Base-by-base conservation (phyloP, 35 echinoderm and acorn worm species). In the Apostichopus japonicus region DNA sequence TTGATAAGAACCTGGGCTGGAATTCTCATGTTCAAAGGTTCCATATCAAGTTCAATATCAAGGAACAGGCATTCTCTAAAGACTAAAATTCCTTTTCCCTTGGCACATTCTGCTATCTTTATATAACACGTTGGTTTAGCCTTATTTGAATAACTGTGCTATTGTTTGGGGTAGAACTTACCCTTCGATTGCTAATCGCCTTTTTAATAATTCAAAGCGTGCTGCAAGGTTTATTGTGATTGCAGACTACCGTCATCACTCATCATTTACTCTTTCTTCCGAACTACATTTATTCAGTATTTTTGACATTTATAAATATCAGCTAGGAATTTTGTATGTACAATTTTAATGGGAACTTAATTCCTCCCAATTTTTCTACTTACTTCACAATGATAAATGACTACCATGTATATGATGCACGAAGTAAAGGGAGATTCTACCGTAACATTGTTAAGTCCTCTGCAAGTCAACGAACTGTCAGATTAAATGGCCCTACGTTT, bases 51-150 rank as follows among this genome's bases (percentile, higher is more conserved):
- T 87, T 65, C 55, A 63, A 87, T 87, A 13, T 7, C 84, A 61
- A 87, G 84, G 84, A 87, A 87, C 27, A 22, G 84, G 84, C 24
- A 59, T 87, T 87, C 65, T 22, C 2, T 87, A 67, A 6, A 87
- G 84, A 19, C 55, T 87, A 13, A 87, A 63, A 5, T 59, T 19
- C 56, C 6, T 87, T 61, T 87, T 67, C 19, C 84, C 84, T 58
- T 15, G 59, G 22, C 17, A 59, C 27, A 87, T 87, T 24, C 52
- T 87, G 63, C 22, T 24, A 6, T 65, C 14, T 87, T 19, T 87
- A 54, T 52, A 84, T 6, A 5, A 84, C 44, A 8, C 44, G 1
- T 33, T 84, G 44, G 80, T 4, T 52, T 57, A 0, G 4, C 56
- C 80, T 78, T 0, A 1, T 33, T 1, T 33, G 27, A 33, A 33